phyloP scores from a whole-genome alignment of 2,113 vertebrate species.

The Corvus moneduloides region DNA sequence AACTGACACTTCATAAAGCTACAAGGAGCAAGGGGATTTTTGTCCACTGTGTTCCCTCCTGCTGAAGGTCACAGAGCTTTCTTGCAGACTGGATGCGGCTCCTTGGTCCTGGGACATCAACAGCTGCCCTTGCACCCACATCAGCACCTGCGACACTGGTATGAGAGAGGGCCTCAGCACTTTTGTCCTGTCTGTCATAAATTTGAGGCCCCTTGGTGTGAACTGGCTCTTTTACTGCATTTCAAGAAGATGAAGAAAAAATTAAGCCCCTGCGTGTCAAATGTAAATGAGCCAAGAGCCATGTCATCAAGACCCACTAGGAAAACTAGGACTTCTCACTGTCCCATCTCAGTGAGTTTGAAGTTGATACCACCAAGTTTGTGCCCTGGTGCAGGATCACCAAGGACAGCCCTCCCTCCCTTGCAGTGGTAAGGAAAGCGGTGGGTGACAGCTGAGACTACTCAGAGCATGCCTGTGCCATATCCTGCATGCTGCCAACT shows the following conservation, averaged over 20 bases:
- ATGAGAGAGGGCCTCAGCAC: not conserved
- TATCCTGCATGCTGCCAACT: not conserved
- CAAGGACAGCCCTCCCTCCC: not conserved
- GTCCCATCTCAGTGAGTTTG: not conserved
- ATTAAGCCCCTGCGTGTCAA: not conserved
- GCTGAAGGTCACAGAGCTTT: not conserved
- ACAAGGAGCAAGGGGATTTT: not conserved
- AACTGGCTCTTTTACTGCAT: not conserved
- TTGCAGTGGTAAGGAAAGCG: not conserved
- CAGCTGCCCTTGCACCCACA: not conserved
- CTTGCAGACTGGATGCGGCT: not conserved
- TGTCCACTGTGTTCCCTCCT: not conserved
- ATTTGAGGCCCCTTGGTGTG: not conserved
- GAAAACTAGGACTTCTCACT: not conserved
- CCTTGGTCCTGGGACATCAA: not conserved
- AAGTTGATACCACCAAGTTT: not conserved
- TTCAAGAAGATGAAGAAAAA: not conserved
- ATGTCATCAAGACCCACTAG: not conserved
- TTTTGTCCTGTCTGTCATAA: not conserved
- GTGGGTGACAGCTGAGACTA: not conserved
- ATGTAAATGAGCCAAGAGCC: not conserved
- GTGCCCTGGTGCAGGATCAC: not conserved
- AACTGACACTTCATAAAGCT: not conserved
- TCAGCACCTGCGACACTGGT: not conserved
- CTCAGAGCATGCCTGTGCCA: not conserved